A percentile compares a stretch with the other conserved stretches of the same genome.
Evolutionary conservation across 2,797 vertebrate genomes (phyloP).

Genomic region (Pitangus sulphuratus): DNA sequence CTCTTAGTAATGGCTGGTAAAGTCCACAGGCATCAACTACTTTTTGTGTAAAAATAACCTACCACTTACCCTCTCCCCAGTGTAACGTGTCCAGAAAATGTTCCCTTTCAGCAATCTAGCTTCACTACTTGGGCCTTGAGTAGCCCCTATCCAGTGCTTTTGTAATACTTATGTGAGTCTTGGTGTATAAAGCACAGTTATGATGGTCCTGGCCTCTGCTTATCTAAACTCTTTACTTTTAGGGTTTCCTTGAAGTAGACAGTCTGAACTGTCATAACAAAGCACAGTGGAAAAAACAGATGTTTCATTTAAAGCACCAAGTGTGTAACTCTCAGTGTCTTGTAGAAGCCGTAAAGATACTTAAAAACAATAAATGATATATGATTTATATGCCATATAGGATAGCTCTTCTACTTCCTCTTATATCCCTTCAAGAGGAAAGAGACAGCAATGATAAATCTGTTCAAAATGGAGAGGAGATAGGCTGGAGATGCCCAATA

Average conservation of each 20-base stretch:
- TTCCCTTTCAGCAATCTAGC: neutral
- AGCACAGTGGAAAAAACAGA: neutral
- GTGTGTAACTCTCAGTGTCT: neutral
- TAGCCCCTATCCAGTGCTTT: neutral
- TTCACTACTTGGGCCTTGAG: neutral
- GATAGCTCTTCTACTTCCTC: neutral
- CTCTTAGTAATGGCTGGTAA: neutral
- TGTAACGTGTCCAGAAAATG: neutral
- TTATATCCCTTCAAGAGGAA: neutral
- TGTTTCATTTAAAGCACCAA: neutral
- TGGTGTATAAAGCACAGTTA: neutral
- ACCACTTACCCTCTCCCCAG: neutral
- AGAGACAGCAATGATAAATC: neutral
- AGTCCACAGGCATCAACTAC: neutral
- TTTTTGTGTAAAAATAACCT: neutral
- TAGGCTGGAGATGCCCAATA: neutral
- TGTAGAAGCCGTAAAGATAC: neutral
- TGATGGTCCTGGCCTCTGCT: neutral
- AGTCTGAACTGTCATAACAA: neutral
- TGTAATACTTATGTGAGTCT: neutral
- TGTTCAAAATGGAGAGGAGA: neutral
- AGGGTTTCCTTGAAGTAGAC: neutral
- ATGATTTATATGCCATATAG: neutral
- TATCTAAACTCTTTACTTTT: neutral
- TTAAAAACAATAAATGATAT: neutral